These are phyloP conservation scores for Sylvia borin DNA, from an alignment of 2,797 vertebrate species.

Conservation along the genomic window DNA sequence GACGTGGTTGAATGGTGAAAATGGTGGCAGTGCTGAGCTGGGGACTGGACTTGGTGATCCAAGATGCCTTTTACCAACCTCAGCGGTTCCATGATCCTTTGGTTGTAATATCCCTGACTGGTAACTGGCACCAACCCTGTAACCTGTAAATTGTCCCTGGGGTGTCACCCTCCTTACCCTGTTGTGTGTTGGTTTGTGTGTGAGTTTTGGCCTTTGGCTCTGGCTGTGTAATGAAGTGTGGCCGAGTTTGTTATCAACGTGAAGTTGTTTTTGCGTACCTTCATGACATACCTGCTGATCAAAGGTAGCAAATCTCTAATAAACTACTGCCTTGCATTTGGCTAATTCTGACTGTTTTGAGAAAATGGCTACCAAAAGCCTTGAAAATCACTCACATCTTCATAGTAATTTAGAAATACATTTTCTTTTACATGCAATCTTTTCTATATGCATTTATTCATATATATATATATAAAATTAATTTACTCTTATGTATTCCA, in stretches of 20 bases:
- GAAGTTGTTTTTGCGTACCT: neutral
- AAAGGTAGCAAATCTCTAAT: neutral
- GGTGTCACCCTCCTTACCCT: fast-evolving
- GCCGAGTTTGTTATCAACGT: neutral
- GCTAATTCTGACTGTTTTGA: neutral
- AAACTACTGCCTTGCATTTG: neutral
- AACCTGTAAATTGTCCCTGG: neutral
- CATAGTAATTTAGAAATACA: neutral
- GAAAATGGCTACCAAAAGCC: neutral
- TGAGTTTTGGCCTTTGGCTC: neutral
- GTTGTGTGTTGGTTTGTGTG: fast-evolving
- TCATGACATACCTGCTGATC: neutral
- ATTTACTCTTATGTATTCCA: neutral
- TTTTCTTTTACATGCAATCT: neutral
- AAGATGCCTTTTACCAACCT: neutral
- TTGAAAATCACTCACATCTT: neutral
- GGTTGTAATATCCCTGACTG: neutral
- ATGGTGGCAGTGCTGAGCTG: neutral
- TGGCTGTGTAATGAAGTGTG: neutral
- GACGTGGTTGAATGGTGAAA: neutral
- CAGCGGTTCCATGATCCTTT: fast-evolving
- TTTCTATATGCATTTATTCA: neutral
- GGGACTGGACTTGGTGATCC: neutral
- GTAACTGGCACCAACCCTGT: neutral
- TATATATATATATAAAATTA: neutral